phyloP scores from a whole-genome alignment of 2,888 invertebrate species.

The Malacosoma neustria region DNA sequence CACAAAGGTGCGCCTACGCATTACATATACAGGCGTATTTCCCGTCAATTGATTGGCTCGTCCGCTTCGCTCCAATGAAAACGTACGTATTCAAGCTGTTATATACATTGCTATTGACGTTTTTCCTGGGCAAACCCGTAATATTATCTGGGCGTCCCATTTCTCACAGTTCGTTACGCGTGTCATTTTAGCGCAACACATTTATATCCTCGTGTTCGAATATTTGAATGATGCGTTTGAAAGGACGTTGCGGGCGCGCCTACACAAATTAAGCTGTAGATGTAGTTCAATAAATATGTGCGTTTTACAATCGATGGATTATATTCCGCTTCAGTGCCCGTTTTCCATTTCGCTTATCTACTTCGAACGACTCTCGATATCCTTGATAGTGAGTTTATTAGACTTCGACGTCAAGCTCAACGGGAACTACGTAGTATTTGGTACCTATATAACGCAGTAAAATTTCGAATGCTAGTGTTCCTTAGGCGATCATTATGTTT shows the following conservation, averaged over 20 bases:
- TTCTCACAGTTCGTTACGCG: conserved; percentile 12
- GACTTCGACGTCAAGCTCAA: no score
- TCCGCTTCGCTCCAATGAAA: conserved; percentile 49
- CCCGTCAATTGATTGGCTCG: conserved; percentile 53
- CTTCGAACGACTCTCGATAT: no score
- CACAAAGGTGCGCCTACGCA: conserved; percentile 55
- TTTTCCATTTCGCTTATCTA: no score
- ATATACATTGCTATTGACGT: conserved; percentile 50
- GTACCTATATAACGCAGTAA: no score
- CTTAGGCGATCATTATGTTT: no score
- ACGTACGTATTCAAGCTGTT: conserved; percentile 37
- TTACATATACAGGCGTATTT: conserved; percentile 58
- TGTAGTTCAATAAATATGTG: conserved; percentile 23
- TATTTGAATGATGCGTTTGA: conserved; percentile 36
- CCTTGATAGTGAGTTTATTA: no score
- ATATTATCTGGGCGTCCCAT: conserved; percentile 16
- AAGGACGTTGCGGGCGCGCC: conserved; percentile 39
- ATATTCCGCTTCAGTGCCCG: no score
- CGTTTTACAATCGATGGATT: no score
- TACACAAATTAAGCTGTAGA: conserved; percentile 50
- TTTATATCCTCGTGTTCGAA: conserved; percentile 20
- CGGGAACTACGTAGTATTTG: no score
- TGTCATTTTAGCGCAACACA: conserved; percentile 18
- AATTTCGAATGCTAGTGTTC: no score
- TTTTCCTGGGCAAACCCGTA: conserved; percentile 35